Evolutionary conservation across 2,888 invertebrate genomes (phyloP), one percentile per base, ranked within the genome.

Genomic region (Cataglyphis cursor): DNA sequence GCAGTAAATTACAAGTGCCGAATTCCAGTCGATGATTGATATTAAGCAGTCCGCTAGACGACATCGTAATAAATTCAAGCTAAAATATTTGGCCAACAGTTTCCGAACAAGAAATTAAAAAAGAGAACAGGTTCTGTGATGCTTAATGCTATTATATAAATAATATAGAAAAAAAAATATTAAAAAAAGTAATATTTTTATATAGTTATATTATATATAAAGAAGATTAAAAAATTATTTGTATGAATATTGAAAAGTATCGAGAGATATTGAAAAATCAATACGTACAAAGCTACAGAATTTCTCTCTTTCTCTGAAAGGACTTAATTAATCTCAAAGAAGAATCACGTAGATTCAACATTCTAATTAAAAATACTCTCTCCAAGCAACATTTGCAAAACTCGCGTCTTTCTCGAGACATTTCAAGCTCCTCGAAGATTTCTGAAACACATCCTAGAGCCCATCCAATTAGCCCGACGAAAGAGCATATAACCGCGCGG

Each of bases 381-480:
- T 31, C 31, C 54, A 15, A 28, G n/a, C 41, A 31, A 41, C 35
- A n/a, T 38, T 48, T 18, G 24, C 28, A 6, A 5, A 31, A 21
- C 75, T 75, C 75, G 15, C 18, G 21, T 24, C 28, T 54, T 21
- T 54, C 70, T 48, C 38, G 8, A 38, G 38, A 18, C n/a, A 31
- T 57, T 57, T 57, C 80, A 24, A 41, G 21, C 64, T 54, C 35
- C 44, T 28, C 62, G 21, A 73, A 62, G 12, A 76, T 59, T 44
- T 80, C 73, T 8, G 31, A 24, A 72, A 44, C 59, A 59, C 73
- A 59, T 59, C 74, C 78, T 44, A 12, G 57, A 80, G 73, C 35
- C 35, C 21, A 51, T 51, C 41, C 72, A 80, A 80, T 80, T 73
- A 73, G 59, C 31, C 59, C 72, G 44, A 72, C 78, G 72, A 59